phyloP scores from a whole-genome alignment of 2,797 vertebrate genomes.

The Tapirus indicus region DNA sequence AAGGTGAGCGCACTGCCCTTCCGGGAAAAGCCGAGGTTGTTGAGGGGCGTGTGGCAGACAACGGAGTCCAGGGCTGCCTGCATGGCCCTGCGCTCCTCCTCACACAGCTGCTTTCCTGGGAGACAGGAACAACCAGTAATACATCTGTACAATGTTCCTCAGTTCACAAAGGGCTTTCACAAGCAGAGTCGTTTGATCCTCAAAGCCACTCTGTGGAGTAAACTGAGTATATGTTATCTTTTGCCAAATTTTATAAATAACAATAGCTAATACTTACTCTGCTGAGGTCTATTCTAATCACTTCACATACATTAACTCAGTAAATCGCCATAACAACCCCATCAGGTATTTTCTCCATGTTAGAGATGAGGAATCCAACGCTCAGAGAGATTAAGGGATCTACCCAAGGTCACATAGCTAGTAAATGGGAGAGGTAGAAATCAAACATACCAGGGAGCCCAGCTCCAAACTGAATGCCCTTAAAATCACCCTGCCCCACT shows the following conservation, averaged over 20 bases:
- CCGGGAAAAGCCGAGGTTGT: slow-evolving; percentile 94
- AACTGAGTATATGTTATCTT: slow-evolving; percentile 15
- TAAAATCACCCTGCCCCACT: background rate
- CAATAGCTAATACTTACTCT: background rate
- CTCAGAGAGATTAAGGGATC: slow-evolving; percentile 28
- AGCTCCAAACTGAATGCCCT: background rate
- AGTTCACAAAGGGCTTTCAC: background rate
- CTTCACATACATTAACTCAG: background rate
- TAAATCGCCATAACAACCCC: background rate
- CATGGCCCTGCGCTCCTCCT: slow-evolving; percentile 87
- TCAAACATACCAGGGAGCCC: background rate
- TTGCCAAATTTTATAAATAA: background rate
- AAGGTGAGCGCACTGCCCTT: slow-evolving; percentile 95
- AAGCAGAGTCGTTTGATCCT: background rate
- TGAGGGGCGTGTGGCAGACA: slow-evolving; percentile 95
- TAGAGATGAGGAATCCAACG: slow-evolving; percentile 14
- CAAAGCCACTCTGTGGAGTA: background rate
- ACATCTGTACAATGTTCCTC: background rate
- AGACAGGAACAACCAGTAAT: background rate
- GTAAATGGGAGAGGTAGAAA: background rate
- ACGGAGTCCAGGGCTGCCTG: slow-evolving; percentile 90
- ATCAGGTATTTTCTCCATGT: background rate
- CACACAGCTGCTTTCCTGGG: slow-evolving; percentile 91
- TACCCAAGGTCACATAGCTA: slow-evolving; percentile 39
- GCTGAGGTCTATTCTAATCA: background rate